phyloP scores from a whole-genome alignment of 2,113 vertebrate genomes.

The Xenopus borealis region DNA sequence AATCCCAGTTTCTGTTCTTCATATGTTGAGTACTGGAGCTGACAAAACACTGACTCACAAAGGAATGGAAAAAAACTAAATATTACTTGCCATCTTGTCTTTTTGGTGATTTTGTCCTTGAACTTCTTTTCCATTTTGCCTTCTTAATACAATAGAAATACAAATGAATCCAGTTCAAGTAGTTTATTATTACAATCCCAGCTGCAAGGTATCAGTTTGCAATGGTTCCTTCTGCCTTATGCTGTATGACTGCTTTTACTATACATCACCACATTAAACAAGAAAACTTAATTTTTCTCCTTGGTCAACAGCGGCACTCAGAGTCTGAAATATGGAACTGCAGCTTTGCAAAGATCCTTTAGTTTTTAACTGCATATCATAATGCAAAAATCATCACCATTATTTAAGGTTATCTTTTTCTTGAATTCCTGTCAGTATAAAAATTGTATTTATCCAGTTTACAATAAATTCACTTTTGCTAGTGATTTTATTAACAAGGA shows the following conservation, averaged over 20 bases:
- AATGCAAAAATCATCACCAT: too few relatives aligned
- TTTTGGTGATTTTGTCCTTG: background rate
- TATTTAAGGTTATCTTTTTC: conserved; percentile 5
- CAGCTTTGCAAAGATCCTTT: too few relatives aligned
- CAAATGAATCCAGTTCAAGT: background rate
- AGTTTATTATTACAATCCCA: background rate
- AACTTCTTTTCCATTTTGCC: background rate
- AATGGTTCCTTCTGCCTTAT: background rate
- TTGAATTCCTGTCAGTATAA: too few relatives aligned
- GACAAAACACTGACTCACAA: conserved; percentile 45
- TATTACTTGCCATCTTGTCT: conserved; percentile 49
- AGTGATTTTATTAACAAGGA: too few relatives aligned
- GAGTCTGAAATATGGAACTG: too few relatives aligned
- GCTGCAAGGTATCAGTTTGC: too few relatives aligned
- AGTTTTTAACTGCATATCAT: too few relatives aligned
- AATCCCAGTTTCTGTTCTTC: conserved; percentile 69
- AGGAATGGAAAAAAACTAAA: conserved; percentile 47
- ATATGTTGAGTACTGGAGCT: conserved; percentile 68
- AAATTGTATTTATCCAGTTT: too few relatives aligned
- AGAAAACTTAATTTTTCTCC: too few relatives aligned
- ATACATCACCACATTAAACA: too few relatives aligned
- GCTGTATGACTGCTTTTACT: background rate
- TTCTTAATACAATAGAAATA: background rate
- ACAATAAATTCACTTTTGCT: too few relatives aligned
- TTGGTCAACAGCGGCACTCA: too few relatives aligned